These are phyloP conservation scores for Plagodis dolabraria DNA, from an alignment of 2,888 invertebrate genomes.

Conservation along the genomic window DNA sequence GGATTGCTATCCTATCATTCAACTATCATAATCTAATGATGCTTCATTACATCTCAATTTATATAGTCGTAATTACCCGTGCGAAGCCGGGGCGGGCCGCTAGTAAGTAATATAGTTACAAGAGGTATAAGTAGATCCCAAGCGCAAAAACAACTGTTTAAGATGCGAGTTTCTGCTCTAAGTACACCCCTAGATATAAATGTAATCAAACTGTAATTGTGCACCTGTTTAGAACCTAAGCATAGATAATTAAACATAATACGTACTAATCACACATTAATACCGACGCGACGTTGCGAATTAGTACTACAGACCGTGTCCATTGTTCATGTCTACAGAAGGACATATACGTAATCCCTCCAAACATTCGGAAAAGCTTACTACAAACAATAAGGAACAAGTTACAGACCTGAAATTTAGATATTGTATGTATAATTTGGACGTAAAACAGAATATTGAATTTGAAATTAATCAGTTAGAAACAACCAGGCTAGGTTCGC, in stretches of 20 bases:
- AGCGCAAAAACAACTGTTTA: no score
- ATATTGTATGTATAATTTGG: background rate
- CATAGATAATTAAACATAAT: constrained; percentile 15
- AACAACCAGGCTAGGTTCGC: background rate
- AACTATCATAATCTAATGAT: no score
- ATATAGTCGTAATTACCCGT: no score
- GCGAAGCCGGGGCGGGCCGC: no score
- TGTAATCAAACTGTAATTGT: constrained; percentile 1
- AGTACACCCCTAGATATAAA: no score
- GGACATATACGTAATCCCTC: constrained; percentile 37
- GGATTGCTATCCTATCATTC: no score
- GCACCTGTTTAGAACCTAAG: constrained; percentile 14
- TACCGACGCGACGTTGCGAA: constrained; percentile 28
- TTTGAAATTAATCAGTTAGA: background rate
- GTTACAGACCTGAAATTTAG: no score
- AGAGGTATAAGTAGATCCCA: no score
- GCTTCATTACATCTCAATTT: no score
- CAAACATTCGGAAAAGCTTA: constrained; percentile 38
- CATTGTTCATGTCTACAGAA: constrained; percentile 36
- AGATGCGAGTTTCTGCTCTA: no score
- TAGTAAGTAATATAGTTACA: no score
- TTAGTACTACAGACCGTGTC: constrained; percentile 36
- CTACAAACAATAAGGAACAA: constrained; percentile 37
- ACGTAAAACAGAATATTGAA: background rate
- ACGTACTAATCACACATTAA: constrained; percentile 26